Evolutionary conservation across 2,888 invertebrate genomes (phyloP).

Genomic region (Theristus sp.): DNA sequence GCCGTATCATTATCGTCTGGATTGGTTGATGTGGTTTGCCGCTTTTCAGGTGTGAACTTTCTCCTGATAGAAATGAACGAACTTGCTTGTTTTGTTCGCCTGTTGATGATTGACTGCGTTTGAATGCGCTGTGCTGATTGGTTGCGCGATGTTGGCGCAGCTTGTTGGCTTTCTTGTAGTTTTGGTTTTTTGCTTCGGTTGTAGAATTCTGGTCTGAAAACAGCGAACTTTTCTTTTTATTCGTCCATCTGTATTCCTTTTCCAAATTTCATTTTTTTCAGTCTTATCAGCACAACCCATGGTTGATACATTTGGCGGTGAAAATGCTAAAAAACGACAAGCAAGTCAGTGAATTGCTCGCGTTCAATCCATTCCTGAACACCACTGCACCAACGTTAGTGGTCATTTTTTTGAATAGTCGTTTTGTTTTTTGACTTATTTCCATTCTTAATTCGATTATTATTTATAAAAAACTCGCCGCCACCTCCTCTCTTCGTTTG

Average conservation of each 20-base stretch:
- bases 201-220: no score
- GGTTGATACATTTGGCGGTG: slow-evolving; percentile 30
- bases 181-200: no score
- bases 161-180: no score
- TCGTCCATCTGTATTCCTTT: no score
- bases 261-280: slow-evolving; percentile 18
- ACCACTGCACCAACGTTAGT: slow-evolving; percentile 27
- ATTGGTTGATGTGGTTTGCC: slow-evolving; percentile 36
- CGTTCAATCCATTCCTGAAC: slow-evolving; percentile 30
- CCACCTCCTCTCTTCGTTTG: no score
- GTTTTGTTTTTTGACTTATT: neutral
- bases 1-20: slow-evolving; percentile 34
- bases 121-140: no score
- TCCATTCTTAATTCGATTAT: no score
- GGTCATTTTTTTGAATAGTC: neutral
- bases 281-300: slow-evolving; percentile 31
- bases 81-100: no score
- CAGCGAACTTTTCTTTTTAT: no score
- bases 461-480: no score
- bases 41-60: slow-evolving; percentile 29
- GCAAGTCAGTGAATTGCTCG: slow-evolving; percentile 23
- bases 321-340: slow-evolving; percentile 31
- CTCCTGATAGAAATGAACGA: neutral
- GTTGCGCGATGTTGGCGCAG: no score
- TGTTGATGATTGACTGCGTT: no score